Conservation (phyloP, 2,113 vertebrate genomes). For the Dascyllus trimaculatus region DNA sequence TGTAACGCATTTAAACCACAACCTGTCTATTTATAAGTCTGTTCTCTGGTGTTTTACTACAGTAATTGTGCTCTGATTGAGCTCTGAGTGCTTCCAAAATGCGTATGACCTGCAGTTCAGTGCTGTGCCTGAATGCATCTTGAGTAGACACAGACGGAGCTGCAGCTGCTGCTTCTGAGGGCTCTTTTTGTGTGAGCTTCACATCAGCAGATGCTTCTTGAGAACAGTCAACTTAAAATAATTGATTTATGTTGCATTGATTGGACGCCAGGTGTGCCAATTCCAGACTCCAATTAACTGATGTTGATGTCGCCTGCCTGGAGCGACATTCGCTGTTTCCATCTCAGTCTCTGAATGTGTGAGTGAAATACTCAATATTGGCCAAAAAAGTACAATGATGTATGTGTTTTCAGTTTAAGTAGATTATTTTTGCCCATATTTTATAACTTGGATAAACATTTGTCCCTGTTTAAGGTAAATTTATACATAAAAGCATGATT, state of each 20-base stretch:
- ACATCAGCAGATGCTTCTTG: not conserved
- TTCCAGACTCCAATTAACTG: not conserved
- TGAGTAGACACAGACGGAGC: not conserved
- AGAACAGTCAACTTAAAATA: not conserved
- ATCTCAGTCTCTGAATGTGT: too few relatives aligned
- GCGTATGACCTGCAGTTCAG: not conserved
- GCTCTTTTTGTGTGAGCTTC: not conserved
- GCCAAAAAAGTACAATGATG: not conserved
- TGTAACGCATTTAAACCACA: too few relatives aligned
- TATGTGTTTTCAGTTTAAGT: not conserved
- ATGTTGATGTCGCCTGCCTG: not conserved
- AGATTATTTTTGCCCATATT: not conserved
- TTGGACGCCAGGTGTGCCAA: not conserved
- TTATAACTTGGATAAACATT: too few relatives aligned
- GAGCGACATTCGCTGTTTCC: not conserved
- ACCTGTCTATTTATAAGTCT: not conserved
- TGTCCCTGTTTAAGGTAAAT: not conserved
- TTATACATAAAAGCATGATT: not conserved
- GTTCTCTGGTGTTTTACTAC: not conserved
- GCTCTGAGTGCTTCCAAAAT: not conserved
- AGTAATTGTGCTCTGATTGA: not conserved
- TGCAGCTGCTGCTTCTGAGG: not conserved
- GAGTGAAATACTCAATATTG: too few relatives aligned
- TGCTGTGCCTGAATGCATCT: not conserved
- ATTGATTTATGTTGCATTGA: not conserved